phyloP scores from a whole-genome alignment of 2,888 invertebrate genomes.

The Nowickia ferox region DNA sequence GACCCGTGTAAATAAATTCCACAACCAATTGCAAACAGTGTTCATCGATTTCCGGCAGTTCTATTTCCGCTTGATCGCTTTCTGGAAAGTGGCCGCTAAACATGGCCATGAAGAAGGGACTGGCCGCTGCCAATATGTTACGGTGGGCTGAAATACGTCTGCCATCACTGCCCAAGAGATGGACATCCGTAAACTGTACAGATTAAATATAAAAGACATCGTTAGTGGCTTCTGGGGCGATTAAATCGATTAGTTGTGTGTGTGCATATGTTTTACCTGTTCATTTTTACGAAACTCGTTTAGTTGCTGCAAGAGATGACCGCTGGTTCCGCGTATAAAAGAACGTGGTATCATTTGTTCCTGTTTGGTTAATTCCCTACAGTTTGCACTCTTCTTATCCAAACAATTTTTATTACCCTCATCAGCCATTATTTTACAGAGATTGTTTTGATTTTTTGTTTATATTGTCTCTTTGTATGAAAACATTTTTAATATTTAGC shows the following conservation, averaged over 20 bases:
- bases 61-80: constrained; percentile 74
- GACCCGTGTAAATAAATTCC: constrained; percentile 76
- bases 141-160: constrained; percentile 74
- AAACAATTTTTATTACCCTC: constrained; percentile 28
- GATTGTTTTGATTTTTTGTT: neutral
- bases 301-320: constrained; percentile 69
- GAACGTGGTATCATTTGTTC: constrained; percentile 65
- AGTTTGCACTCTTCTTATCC: constrained; percentile 52
- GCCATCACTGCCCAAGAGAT: constrained; percentile 69
- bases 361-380: constrained; percentile 58
- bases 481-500: too few species aligned
- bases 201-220: neutral
- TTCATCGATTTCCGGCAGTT: constrained; percentile 74
- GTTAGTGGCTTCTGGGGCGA: neutral
- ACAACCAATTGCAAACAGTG: constrained; percentile 73
- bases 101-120: constrained; percentile 77
- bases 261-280: constrained; percentile 59
- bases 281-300: constrained; percentile 73
- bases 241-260: constrained; percentile 24
- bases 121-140: constrained; percentile 76
- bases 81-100: constrained; percentile 77
- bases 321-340: constrained; percentile 64
- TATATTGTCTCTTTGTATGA: too few species aligned
- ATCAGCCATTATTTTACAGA: constrained; percentile 24
- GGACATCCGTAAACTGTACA: constrained; percentile 75